Conservation (phyloP, 2,888 invertebrate species). For the Labia minor region DNA sequence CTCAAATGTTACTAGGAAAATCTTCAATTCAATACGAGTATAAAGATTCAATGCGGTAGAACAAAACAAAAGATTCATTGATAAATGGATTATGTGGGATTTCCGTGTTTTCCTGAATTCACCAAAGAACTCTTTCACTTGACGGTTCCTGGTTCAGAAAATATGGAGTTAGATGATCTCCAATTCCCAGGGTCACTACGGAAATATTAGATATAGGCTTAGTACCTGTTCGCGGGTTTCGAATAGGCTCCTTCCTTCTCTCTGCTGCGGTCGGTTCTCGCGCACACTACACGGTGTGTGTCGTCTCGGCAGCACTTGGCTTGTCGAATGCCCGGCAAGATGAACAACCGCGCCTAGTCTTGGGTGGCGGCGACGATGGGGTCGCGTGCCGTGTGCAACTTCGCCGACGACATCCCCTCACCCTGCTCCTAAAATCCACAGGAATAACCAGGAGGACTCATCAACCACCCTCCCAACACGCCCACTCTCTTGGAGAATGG, state of each 20-base stretch:
- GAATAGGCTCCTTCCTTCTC: not conserved
- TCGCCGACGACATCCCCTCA: not conserved
- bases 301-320: slow-evolving; percentile 37
- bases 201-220: no score
- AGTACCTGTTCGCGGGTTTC: not conserved
- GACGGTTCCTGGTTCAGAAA: no score
- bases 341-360: slow-evolving; percentile 29
- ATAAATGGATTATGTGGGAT: no score
- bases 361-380: slow-evolving; percentile 29
- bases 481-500: not conserved
- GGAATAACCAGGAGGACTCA: not conserved
- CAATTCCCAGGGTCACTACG: no score
- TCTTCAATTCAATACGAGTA: no score
- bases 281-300: slow-evolving; percentile 37
- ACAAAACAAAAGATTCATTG: no score
- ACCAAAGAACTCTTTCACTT: no score
- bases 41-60: no score
- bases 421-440: not conserved
- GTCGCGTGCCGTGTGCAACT: slow-evolving; percentile 22
- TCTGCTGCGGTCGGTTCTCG: slow-evolving; percentile 13
- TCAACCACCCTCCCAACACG: not conserved
- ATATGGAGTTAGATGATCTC: no score
- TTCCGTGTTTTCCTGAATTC: no score
- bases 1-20: no score
- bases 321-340: slow-evolving; percentile 37